Evolutionary conservation across 2,113 vertebrate species (phyloP).

Genomic region (Anarhynchus alexandrinus): DNA sequence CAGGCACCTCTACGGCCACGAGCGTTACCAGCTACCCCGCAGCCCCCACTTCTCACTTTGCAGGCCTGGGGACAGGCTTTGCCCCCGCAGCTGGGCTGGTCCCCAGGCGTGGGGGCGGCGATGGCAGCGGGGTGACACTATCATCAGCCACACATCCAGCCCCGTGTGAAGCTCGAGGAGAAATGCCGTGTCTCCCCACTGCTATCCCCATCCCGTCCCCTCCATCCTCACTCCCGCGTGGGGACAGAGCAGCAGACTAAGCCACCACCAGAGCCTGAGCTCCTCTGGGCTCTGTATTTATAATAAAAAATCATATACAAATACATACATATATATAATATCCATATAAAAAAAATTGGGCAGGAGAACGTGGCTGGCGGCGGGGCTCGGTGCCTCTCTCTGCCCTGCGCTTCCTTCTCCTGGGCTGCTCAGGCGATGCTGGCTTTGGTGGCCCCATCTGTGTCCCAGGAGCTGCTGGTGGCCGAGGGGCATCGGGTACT

Average conservation of each 20-base stretch:
- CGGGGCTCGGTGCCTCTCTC: neutral
- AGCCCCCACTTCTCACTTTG: accelerated
- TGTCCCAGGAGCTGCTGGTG: neutral
- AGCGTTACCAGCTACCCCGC: too few relatives aligned
- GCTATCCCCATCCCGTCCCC: too few relatives aligned
- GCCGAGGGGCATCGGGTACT: accelerated
- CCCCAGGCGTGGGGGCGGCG: neutral
- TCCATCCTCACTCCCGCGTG: accelerated
- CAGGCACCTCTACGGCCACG: neutral
- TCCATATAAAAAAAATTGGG: neutral
- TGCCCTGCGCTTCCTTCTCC: neutral
- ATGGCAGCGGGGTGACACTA: neutral
- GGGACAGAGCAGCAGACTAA: neutral
- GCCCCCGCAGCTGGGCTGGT: neutral
- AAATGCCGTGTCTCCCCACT: accelerated
- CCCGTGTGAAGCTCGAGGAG: accelerated
- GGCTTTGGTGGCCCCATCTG: neutral
- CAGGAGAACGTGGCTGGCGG: neutral
- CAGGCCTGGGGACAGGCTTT: neutral
- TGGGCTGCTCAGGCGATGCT: neutral
- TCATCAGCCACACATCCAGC: neutral
- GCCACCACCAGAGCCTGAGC: neutral
- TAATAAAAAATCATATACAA: constrained; percentile 40
- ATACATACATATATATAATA: constrained; percentile 25
- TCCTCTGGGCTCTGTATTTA: constrained; percentile 6